Evolutionary conservation across 2,888 invertebrate species (phyloP).

Genomic region (Drosophila limbata): DNA sequence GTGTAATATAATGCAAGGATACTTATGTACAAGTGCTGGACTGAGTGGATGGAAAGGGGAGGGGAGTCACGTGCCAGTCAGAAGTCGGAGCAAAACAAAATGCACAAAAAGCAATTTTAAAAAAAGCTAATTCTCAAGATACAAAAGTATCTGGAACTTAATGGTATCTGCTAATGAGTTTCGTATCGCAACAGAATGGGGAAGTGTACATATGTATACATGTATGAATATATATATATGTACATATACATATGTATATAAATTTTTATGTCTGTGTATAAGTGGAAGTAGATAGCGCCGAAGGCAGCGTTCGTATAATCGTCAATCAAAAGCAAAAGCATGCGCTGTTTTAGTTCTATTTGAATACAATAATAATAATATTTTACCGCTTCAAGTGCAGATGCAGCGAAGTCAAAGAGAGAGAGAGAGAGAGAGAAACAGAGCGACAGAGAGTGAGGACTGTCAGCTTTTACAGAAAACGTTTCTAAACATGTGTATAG

Average conservation of each 20-base stretch:
- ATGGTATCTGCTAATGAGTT: constrained; percentile 41
- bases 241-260: background rate
- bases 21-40: constrained; percentile 4
- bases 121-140: constrained; percentile 12
- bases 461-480: background rate
- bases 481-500: background rate
- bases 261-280: constrained; percentile 14
- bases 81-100: constrained; percentile 1
- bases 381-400: constrained; percentile 39
- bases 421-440: background rate
- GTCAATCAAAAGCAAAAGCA: constrained; percentile 36
- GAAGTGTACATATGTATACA: constrained; percentile 8
- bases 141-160: constrained; percentile 24
- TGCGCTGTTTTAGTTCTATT: constrained; percentile 38
- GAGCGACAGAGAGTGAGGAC: background rate
- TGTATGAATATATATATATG: background rate
- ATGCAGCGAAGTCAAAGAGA: constrained; percentile 9
- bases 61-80: constrained; percentile 11
- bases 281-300: constrained; percentile 29
- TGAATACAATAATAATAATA: constrained; percentile 40
- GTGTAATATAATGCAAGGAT: constrained; percentile 14
- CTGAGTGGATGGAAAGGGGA: background rate
- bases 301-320: constrained; percentile 28
- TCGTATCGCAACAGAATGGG: constrained; percentile 28
- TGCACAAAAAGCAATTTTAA: constrained; percentile 24